Percentiles rank a stretch among this genome's conserved stretches.
Evolutionary conservation across 2,113 vertebrate genomes (phyloP).

Genomic region (Nothocercus julius): DNA sequence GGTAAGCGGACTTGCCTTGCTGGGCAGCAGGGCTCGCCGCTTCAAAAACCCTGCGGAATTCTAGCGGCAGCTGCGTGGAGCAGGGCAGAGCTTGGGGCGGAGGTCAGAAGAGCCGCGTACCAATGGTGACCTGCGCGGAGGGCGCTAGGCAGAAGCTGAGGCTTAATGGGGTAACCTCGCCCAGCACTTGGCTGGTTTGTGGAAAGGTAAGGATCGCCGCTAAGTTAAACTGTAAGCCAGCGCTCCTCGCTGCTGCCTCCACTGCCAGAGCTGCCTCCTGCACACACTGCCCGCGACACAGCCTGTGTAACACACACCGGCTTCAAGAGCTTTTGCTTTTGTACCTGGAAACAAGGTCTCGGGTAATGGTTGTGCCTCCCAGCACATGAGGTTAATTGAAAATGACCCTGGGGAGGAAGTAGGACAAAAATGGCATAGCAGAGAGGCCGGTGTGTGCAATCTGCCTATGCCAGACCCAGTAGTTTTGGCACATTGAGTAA

Average conservation of each 20-base stretch:
- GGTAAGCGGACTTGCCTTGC: neutral
- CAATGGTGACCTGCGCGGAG: neutral
- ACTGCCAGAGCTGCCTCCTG: neutral
- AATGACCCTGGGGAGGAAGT: neutral
- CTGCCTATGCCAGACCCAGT: neutral
- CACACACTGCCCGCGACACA: neutral
- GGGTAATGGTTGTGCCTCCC: neutral
- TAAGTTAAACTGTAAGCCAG: conserved; percentile 11
- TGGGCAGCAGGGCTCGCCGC: neutral
- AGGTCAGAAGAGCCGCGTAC: neutral
- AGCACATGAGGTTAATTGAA: neutral
- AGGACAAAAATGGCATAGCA: neutral
- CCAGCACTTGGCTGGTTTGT: neutral
- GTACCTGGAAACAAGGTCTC: neutral
- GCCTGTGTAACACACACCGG: accelerated
- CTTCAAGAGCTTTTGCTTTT: neutral
- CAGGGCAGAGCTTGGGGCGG: neutral
- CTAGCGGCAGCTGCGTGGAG: neutral
- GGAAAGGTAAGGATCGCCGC: neutral
- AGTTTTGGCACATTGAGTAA: neutral
- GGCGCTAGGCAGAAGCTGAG: accelerated
- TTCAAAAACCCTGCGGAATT: neutral
- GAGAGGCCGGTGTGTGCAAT: neutral
- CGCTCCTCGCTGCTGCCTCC: neutral
- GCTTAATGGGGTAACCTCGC: neutral